Conservation (phyloP, 2,888 invertebrate genomes). For the Sinohyriopsis cumingii region DNA sequence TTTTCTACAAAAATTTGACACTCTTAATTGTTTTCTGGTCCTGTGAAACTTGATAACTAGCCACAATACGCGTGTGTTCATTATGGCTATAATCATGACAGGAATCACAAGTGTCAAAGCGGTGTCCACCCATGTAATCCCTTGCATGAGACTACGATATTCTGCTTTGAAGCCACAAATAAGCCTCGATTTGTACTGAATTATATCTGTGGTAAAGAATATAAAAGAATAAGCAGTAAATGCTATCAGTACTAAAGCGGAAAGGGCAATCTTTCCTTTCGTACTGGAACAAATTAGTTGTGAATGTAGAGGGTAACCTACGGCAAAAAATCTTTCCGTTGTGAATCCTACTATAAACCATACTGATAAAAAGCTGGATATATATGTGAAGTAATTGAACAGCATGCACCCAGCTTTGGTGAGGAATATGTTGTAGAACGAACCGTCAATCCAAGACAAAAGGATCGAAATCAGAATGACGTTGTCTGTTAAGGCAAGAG, state of each 20-base stretch:
- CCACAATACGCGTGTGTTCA: slow-evolving; percentile 43
- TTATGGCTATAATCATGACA: slow-evolving; percentile 38
- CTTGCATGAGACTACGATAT: slow-evolving; percentile 29
- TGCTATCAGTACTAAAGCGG: slow-evolving; percentile 29
- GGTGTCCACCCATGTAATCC: slow-evolving; percentile 53
- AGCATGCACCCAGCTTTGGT: slow-evolving; percentile 76
- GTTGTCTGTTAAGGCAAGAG: slow-evolving; percentile 77
- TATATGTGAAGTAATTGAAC: slow-evolving; percentile 71
- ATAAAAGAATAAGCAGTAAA: slow-evolving; percentile 45
- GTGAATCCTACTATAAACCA: slow-evolving; percentile 91
- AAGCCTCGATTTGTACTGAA: slow-evolving; percentile 4
- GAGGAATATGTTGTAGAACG: slow-evolving; percentile 31
- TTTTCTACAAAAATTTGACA: slow-evolving; percentile 12
- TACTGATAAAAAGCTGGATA: slow-evolving; percentile 84
- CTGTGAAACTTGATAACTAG: slow-evolving; percentile 27
- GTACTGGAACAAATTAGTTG: slow-evolving; percentile 43
- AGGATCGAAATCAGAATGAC: slow-evolving; percentile 77
- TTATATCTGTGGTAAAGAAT: slow-evolving; percentile 48
- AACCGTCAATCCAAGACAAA: slow-evolving; percentile 50
- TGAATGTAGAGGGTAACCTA: slow-evolving; percentile 81
- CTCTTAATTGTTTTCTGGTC: slow-evolving; percentile 18
- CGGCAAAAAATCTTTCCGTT: slow-evolving; percentile 86
- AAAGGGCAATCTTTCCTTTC: slow-evolving; percentile 46
- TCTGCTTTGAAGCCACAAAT: slow-evolving; percentile 28
- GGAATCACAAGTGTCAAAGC: slow-evolving; percentile 54